Evolutionary conservation across 1,140 invertebrate genomes (phyloP).

Genomic region (Leptopilina clavipes): DNA sequence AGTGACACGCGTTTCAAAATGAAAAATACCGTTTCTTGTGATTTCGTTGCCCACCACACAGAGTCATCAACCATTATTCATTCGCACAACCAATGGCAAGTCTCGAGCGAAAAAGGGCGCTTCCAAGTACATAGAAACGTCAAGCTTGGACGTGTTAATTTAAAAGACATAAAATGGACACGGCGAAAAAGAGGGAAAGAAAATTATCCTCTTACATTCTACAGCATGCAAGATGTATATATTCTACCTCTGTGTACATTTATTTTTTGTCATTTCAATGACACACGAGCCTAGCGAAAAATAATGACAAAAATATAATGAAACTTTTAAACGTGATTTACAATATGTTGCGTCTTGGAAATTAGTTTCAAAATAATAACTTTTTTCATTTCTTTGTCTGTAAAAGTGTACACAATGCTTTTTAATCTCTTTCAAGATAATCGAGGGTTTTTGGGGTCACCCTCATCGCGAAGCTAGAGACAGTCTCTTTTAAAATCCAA

Average conservation of each 20-base stretch:
- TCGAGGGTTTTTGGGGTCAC: too few relatives aligned
- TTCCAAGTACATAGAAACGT: conserved; percentile 26
- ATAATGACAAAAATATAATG: too few relatives aligned
- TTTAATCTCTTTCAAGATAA: too few relatives aligned
- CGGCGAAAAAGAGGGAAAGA: background rate
- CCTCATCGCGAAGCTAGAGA: too few relatives aligned
- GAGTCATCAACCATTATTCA: conserved; percentile 19
- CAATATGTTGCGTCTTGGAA: too few relatives aligned
- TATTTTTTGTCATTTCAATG: background rate
- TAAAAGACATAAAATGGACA: conserved; percentile 2
- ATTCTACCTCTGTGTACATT: background rate
- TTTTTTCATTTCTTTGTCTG: too few relatives aligned
- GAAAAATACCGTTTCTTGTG: conserved; percentile 45
- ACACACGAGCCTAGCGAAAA: too few relatives aligned
- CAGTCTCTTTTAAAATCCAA: too few relatives aligned
- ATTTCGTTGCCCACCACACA: conserved; percentile 35
- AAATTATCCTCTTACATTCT: conserved; percentile 3
- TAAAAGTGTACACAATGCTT: too few relatives aligned
- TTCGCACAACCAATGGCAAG: background rate
- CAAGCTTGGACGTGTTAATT: conserved; percentile 24
- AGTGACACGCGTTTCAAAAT: conserved; percentile 34
- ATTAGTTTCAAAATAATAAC: too few relatives aligned
- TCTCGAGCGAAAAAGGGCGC: conserved; percentile 5
- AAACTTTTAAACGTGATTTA: too few relatives aligned
- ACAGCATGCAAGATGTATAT: background rate